Conservation (phyloP, 2,797 vertebrate genomes). For the Melopsittacus undulatus region DNA sequence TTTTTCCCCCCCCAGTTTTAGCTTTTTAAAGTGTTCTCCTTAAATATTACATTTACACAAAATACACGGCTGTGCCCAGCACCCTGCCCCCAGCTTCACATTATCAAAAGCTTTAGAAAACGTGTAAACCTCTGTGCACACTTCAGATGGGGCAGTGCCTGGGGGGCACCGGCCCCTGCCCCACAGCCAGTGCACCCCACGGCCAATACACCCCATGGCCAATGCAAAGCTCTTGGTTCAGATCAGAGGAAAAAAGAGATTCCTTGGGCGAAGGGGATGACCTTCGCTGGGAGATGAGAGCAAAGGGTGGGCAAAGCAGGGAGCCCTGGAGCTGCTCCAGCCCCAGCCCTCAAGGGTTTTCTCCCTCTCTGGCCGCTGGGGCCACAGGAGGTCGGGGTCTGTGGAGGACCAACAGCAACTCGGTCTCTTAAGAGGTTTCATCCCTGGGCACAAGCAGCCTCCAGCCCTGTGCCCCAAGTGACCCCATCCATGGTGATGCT, state of each 20-base stretch:
- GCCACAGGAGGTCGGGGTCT: background rate
- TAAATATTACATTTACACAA: constrained; percentile 89
- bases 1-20: constrained; percentile 69
- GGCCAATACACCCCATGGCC: background rate
- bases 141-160: constrained; percentile 12
- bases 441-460: background rate
- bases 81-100: constrained; percentile 84
- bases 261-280: background rate
- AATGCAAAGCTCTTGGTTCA: background rate
- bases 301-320: background rate
- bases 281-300: background rate
- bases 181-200: no score
- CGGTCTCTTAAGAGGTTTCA: background rate
- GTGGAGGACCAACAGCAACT: background rate
- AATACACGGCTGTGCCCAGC: constrained; percentile 82
- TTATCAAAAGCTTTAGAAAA: constrained; percentile 83
- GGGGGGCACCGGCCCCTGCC: background rate
- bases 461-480: background rate
- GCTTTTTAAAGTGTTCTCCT: constrained; percentile 78
- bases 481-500: accelerated
- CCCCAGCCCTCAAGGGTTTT: background rate
- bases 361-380: background rate
- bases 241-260: background rate
- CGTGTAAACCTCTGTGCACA: constrained; percentile 77
- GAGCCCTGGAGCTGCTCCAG: background rate